These are phyloP conservation scores for Theodoxus fluviatilis DNA, from an alignment of 2,888 invertebrate species.

Conservation along the genomic window DNA sequence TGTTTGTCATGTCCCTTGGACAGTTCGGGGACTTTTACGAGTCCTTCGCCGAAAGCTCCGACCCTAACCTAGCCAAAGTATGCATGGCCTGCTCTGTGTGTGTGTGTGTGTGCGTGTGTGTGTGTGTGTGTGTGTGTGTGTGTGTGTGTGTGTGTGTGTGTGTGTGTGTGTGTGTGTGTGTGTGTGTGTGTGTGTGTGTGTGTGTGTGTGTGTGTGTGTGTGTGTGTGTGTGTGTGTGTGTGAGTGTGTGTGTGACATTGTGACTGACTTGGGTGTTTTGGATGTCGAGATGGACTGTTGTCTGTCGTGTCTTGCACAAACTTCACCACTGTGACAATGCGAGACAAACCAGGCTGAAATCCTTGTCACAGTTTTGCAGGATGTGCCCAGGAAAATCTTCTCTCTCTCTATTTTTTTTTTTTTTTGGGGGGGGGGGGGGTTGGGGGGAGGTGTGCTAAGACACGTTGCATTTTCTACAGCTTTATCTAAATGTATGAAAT, in stretches of 20 bases:
- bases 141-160: not conserved
- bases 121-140: not conserved
- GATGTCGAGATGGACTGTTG: not conserved
- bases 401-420: no score
- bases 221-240: no score
- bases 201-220: no score
- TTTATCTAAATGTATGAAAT: not conserved
- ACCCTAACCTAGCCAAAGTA: slow-evolving; percentile 82
- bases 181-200: not conserved
- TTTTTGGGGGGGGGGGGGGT: no score
- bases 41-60: slow-evolving; percentile 86
- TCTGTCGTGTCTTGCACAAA: no score
- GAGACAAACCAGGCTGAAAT: no score
- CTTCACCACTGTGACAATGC: no score
- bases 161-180: not conserved
- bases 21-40: slow-evolving; percentile 95
- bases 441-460: no score
- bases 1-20: slow-evolving; percentile 98
- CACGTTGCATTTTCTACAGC: not conserved
- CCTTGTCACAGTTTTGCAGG: no score
- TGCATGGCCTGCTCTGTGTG: slow-evolving; percentile 24
- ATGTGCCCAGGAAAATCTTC: no score
- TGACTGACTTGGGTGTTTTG: not conserved
- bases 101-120: not conserved
- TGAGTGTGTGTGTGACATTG: no score